phyloP scores from a whole-genome alignment of 1,140 invertebrate genomes.

The Trichonephila inaurata region DNA sequence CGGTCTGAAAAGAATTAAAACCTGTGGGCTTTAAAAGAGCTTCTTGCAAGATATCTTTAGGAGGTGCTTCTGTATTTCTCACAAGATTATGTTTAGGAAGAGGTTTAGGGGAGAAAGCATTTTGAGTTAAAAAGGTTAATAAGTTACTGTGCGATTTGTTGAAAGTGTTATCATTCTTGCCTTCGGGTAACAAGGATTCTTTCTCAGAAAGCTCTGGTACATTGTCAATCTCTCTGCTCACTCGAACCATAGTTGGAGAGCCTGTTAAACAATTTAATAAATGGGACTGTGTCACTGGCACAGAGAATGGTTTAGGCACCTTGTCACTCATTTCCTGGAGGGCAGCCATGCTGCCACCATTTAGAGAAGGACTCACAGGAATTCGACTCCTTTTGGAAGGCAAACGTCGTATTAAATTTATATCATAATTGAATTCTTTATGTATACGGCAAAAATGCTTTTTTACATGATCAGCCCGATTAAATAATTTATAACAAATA shows the following conservation, averaged over 20 bases:
- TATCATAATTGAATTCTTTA: constrained; percentile 77
- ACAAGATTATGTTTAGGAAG: constrained; percentile 45
- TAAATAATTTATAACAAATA: constrained; percentile 90
- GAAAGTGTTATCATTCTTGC: constrained; percentile 63
- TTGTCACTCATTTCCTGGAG: constrained; percentile 45
- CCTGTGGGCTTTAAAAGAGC: constrained; percentile 59
- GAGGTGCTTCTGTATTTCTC: constrained; percentile 68
- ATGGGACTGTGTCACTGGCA: constrained; percentile 63
- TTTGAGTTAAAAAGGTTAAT: constrained; percentile 70
- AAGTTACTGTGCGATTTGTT: constrained; percentile 74
- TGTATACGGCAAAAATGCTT: constrained; percentile 96
- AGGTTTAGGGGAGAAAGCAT: constrained; percentile 66
- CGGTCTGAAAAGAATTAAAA: background rate
- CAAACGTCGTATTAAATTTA: constrained; percentile 75
- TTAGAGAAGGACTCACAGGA: constrained; percentile 85
- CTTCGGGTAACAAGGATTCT: constrained; percentile 36
- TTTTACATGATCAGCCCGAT: constrained; percentile 96
- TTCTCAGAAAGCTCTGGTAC: constrained; percentile 52
- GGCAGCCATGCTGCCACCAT: constrained; percentile 27
- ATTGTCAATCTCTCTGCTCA: constrained; percentile 59
- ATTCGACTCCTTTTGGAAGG: constrained; percentile 71
- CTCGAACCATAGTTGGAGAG: constrained; percentile 64
- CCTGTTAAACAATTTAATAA: constrained; percentile 72
- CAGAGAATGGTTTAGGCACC: constrained; percentile 1
- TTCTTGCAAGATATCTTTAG: constrained; percentile 79